These are phyloP conservation scores for Acanthaster planci DNA, from an alignment of 35 echinoderm and acorn worm species.

Conservation along the genomic window DNA sequence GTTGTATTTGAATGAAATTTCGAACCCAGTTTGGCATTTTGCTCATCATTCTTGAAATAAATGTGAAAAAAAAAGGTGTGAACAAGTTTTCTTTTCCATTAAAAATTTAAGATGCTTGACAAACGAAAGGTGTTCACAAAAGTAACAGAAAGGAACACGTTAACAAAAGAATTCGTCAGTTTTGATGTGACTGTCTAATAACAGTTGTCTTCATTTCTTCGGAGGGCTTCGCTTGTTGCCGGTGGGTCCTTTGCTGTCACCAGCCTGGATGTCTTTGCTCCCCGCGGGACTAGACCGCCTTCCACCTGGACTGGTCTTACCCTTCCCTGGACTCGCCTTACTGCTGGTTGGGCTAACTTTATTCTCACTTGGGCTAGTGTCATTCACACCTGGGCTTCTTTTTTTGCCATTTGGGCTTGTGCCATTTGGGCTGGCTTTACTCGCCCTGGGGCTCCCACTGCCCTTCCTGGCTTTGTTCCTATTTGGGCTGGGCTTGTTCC, in stretches of 20 bases:
- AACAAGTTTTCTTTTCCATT: too few relatives aligned
- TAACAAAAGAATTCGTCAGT: neutral
- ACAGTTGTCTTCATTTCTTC: neutral
- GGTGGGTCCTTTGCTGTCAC: neutral
- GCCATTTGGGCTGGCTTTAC: neutral
- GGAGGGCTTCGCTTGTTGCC: neutral
- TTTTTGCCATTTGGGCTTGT: neutral
- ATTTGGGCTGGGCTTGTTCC: conserved; percentile 13
- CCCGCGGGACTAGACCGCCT: neutral
- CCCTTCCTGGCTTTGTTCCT: neutral
- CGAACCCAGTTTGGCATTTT: too few relatives aligned
- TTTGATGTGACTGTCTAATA: neutral
- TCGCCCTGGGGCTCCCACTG: neutral
- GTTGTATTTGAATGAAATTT: too few relatives aligned
- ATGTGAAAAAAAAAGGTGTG: too few relatives aligned
- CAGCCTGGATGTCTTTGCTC: conserved; percentile 2
- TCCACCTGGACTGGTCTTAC: neutral
- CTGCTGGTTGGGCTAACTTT: neutral
- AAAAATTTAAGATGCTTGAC: too few relatives aligned
- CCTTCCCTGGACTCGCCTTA: neutral
- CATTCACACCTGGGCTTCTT: neutral
- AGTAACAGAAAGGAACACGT: neutral
- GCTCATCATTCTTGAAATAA: too few relatives aligned
- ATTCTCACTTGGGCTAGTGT: conserved; percentile 7
- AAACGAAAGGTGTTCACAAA: too few relatives aligned